These are phyloP conservation scores for Eupithecia abbreviata DNA, from an alignment of 2,888 invertebrate species.

Conservation along the genomic window DNA sequence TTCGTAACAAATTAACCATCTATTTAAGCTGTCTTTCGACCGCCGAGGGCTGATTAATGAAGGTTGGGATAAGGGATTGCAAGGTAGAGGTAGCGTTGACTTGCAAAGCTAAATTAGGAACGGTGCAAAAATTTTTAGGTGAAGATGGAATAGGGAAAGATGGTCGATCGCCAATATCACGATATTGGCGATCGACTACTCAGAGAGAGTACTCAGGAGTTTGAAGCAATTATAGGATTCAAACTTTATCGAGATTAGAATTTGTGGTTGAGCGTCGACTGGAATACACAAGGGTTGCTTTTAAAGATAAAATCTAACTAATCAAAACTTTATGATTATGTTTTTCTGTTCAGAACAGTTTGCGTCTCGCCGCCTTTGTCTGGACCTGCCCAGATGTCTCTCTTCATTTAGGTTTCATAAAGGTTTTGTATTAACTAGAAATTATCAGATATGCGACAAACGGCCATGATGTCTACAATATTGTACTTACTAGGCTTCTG, in stretches of 20 bases:
- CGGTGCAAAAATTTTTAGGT: background rate
- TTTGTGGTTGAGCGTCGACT: background rate
- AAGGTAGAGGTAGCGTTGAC: constrained; percentile 74
- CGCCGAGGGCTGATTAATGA: constrained; percentile 10
- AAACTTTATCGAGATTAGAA: background rate
- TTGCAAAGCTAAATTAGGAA: constrained; percentile 71
- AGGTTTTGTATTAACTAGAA: background rate
- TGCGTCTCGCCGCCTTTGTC: background rate
- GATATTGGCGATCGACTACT: background rate
- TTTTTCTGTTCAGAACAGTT: background rate
- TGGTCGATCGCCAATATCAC: too few species aligned
- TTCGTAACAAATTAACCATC: constrained; percentile 29
- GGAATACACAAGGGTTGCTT: background rate
- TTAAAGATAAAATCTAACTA: background rate
- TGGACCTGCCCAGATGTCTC: background rate
- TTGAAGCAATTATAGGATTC: background rate
- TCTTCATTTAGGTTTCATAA: background rate
- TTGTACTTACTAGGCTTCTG: constrained; percentile 55
- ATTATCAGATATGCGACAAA: background rate
- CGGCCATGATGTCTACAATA: background rate
- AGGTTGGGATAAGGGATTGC: constrained; percentile 8
- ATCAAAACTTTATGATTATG: background rate
- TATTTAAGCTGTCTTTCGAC: constrained; percentile 22
- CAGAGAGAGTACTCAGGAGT: background rate
- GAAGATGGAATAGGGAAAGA: too few species aligned